Evolutionary conservation across 2,113 vertebrate genomes (phyloP).

Genomic region (Cynopterus brachyotis): DNA sequence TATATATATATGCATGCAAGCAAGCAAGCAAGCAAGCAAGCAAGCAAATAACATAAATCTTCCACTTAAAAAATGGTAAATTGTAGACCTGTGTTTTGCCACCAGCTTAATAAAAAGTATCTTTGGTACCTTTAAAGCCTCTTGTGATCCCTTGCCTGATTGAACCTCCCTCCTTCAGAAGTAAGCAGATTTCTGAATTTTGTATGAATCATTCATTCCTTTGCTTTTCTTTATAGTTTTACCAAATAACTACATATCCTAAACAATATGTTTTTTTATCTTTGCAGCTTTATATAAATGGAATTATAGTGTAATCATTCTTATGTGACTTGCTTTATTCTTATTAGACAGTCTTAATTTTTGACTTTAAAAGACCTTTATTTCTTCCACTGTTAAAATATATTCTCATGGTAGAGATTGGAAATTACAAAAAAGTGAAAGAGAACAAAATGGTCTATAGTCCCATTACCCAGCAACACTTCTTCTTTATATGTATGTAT

Average conservation of each 20-base stretch:
- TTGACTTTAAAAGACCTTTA: slow-evolving; percentile 19
- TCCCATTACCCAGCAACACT: neutral
- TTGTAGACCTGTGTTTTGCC: neutral
- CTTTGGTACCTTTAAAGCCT: slow-evolving; percentile 16
- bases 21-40: no score
- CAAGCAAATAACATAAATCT: neutral
- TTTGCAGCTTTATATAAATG: neutral
- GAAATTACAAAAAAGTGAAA: slow-evolving; percentile 41
- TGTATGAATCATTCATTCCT: neutral
- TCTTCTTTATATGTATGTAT: neutral
- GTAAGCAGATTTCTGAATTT: slow-evolving; percentile 23
- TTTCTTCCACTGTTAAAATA: slow-evolving; percentile 51
- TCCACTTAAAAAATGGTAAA: slow-evolving; percentile 17
- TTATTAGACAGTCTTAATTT: neutral
- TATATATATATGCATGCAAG: neutral
- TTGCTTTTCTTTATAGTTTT: slow-evolving; percentile 40
- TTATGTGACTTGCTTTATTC: slow-evolving; percentile 11
- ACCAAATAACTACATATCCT: neutral
- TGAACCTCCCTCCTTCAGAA: neutral
- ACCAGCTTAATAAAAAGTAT: slow-evolving; percentile 10
- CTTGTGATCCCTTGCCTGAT: neutral
- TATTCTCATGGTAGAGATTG: neutral
- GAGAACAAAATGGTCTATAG: neutral
- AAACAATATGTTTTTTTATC: neutral
- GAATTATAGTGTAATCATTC: slow-evolving; percentile 28